phyloP scores from a whole-genome alignment of 2,113 vertebrate genomes.

The Bubo bubo region DNA sequence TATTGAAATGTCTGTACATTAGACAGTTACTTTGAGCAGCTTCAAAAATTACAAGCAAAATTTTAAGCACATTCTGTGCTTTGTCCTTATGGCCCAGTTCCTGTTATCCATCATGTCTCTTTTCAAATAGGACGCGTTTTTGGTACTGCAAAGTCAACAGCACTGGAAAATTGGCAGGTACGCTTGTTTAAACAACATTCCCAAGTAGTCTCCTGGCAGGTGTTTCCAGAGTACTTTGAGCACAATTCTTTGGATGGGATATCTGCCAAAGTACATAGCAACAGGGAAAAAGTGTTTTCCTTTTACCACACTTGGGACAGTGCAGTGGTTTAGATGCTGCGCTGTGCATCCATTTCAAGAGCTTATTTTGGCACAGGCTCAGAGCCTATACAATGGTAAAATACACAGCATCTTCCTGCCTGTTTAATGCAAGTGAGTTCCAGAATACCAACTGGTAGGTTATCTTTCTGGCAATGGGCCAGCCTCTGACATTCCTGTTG shows the following conservation, averaged over 20 bases:
- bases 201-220: constrained; percentile 82
- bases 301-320: constrained; percentile 63
- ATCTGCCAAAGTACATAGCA: constrained; percentile 82
- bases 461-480: neutral
- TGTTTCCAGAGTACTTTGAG: constrained; percentile 82
- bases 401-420: constrained; percentile 37
- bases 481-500: neutral
- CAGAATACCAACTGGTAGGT: neutral
- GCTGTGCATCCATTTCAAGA: constrained; percentile 28
- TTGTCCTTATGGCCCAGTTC: constrained; percentile 50
- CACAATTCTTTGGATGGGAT: constrained; percentile 77
- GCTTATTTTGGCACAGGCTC: constrained; percentile 60
- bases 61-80: constrained; percentile 59
- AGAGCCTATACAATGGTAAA: constrained; percentile 62
- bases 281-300: constrained; percentile 71
- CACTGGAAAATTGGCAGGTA: constrained; percentile 81
- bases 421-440: neutral
- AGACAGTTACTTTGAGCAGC: neutral
- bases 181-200: constrained; percentile 80
- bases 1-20: neutral
- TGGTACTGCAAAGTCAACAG: constrained; percentile 73
- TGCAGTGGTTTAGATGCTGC: constrained; percentile 58
- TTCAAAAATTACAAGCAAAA: constrained; percentile 19
- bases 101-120: constrained; percentile 70
- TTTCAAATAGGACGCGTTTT: constrained; percentile 76